Conservation (phyloP, 2,113 vertebrate genomes). For the Zosterops japonicus region DNA sequence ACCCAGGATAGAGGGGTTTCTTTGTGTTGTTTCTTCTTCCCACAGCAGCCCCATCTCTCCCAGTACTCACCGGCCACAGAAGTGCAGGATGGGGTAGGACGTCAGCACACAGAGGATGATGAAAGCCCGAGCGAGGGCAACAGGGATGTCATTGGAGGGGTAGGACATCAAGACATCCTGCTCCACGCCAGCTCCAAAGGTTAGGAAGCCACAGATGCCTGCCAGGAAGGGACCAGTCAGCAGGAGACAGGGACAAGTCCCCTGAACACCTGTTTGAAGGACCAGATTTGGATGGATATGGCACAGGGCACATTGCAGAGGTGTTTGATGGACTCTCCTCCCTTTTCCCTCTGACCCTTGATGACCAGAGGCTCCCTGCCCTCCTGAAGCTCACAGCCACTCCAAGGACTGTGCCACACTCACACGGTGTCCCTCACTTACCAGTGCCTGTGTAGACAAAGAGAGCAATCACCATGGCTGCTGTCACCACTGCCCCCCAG, state of each 20-base stretch:
- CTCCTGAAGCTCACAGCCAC: not conserved
- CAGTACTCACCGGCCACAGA: conserved; percentile 86
- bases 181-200: conserved; percentile 86
- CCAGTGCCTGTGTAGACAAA: conserved; percentile 96
- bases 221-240: not conserved
- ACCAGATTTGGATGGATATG: not conserved
- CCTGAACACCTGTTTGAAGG: not conserved
- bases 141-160: conserved; percentile 87
- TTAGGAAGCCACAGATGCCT: conserved; percentile 95
- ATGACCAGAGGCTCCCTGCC: not conserved
- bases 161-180: conserved; percentile 95
- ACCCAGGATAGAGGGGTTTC: not conserved
- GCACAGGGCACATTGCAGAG: not conserved
- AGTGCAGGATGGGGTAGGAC: conserved; percentile 96
- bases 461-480: conserved; percentile 91
- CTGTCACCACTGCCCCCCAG: conserved; percentile 89
- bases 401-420: not conserved
- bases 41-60: not conserved
- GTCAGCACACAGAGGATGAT: conserved; percentile 93
- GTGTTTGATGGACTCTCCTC: not conserved
- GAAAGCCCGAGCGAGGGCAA: conserved; percentile 91
- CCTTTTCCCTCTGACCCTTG: not conserved
- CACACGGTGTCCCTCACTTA: not conserved
- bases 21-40: fast-evolving
- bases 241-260: not conserved